Base-by-base conservation (phyloP, 1,140 invertebrate genomes). In the Ditylenchus dipsaci region DNA sequence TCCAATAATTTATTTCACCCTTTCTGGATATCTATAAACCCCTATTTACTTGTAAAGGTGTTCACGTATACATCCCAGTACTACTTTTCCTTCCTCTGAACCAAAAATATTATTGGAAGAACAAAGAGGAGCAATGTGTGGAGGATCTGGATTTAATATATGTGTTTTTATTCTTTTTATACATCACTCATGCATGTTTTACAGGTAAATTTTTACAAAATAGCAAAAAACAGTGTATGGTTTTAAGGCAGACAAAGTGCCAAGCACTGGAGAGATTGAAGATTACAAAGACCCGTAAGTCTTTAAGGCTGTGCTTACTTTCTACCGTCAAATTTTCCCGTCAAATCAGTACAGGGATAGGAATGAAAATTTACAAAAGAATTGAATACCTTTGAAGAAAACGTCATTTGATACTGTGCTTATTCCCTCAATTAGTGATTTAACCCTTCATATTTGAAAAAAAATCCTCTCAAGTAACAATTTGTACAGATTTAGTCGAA, bases 211-310 rank as follows among this genome's bases (percentile, higher is more conserved):
- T 3, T 53, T 53, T 53, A 53, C n/a, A 53, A 53, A 17, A 53
- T 53, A 53, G 23, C n/a, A 53, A 7, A 17, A 21, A 53, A 17
- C 8, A 53, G 49, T 21, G 8, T 53, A 7, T 3, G 3, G n/a
- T 53, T 29, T 61, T 30, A 3, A 66, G 64, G 21, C 64, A 29
- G 42, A 66, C 19, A 66, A 66, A 60, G 64, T 66, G 43, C 64
- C 64, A 19, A 66, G 17, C 19, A 23, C 64, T 21, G 23, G 42
- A 5, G 58, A 66, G 42, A 66, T 66, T 57, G 64, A 66, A 17
- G 64, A 66, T 15, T 61, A 61, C 29, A 43, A 61, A 61, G 29
- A 33, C 17, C 27, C 23, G 21, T n/a, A 27, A 45, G 45, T 53
- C 45, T 30, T 65, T 26, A 30, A 33, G 21, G 33, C 29, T 64